Conservation (phyloP, 2,888 invertebrate species). For the Tipula vernalis region DNA sequence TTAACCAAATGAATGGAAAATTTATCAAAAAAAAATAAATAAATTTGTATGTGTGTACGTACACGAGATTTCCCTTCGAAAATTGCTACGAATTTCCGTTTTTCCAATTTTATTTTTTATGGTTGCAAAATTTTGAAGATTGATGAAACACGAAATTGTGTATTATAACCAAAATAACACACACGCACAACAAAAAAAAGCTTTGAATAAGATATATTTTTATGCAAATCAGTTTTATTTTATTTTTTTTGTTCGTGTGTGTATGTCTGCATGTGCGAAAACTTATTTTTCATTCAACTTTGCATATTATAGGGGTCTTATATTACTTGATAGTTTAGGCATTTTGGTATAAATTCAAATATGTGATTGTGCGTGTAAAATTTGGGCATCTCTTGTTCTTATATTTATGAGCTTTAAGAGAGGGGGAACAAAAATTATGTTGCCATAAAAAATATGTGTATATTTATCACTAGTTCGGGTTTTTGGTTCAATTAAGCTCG, state of each 20-base stretch:
- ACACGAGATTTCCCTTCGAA: not conserved
- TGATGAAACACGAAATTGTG: not conserved
- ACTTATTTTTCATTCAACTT: not conserved
- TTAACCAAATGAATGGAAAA: not conserved
- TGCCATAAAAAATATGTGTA: too few relatives aligned
- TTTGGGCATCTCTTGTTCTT: too few relatives aligned
- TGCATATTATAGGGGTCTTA: not conserved
- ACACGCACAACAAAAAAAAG: not conserved
- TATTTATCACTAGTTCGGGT: too few relatives aligned
- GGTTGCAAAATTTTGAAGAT: not conserved
- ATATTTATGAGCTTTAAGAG: too few relatives aligned
- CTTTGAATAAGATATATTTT: slow-evolving; percentile 1
- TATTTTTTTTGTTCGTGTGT: not conserved
- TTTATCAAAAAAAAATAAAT: not conserved
- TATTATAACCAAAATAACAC: not conserved
- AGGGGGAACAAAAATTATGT: too few relatives aligned
- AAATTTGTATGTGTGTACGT: not conserved
- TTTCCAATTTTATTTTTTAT: not conserved
- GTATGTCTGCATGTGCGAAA: not conserved
- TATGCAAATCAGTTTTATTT: not conserved
- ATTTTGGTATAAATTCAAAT: not conserved
- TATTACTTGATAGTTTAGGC: not conserved
- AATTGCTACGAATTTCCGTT: not conserved
- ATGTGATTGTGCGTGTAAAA: too few relatives aligned
- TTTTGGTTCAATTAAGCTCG: too few relatives aligned